phyloP scores from a whole-genome alignment of 2,888 invertebrate species.

The Watsonalla binaria region DNA sequence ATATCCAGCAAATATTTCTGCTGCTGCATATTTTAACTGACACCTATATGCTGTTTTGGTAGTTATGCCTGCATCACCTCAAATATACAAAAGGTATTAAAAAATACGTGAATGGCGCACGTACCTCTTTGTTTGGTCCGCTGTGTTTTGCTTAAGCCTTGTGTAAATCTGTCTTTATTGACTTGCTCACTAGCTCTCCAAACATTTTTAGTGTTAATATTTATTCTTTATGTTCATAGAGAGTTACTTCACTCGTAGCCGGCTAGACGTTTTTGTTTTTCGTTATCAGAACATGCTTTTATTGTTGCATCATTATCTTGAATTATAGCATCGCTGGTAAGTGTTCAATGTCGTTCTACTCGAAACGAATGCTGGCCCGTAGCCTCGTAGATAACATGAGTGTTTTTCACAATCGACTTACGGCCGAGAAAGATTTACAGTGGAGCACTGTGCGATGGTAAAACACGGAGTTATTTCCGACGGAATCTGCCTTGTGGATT shows the following conservation, averaged over 20 bases:
- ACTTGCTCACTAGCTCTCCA: not conserved
- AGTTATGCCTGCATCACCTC: not conserved
- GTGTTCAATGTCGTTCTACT: conserved; percentile 37
- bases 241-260: not conserved
- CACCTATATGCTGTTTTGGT: conserved; percentile 5
- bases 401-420: conserved; percentile 64
- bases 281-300: conserved; percentile 8
- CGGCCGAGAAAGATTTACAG: conserved; percentile 64
- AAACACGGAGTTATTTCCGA: conserved; percentile 68
- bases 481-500: conserved; percentile 71
- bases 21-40: conserved; percentile 4
- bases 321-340: conserved; percentile 30
- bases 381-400: conserved; percentile 37
- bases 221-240: not conserved
- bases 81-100: not conserved
- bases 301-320: conserved; percentile 29
- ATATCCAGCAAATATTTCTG: too few relatives aligned
- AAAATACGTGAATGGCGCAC: not conserved
- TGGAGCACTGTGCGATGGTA: conserved; percentile 48
- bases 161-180: conserved; percentile 1
- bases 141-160: not conserved
- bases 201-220: not conserved
- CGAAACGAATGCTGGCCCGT: conserved; percentile 25
- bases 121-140: not conserved
- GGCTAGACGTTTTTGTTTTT: not conserved